These are phyloP conservation scores for Chroicocephalus ridibundus DNA, from an alignment of 2,113 vertebrate genomes.

Conservation along the genomic window DNA sequence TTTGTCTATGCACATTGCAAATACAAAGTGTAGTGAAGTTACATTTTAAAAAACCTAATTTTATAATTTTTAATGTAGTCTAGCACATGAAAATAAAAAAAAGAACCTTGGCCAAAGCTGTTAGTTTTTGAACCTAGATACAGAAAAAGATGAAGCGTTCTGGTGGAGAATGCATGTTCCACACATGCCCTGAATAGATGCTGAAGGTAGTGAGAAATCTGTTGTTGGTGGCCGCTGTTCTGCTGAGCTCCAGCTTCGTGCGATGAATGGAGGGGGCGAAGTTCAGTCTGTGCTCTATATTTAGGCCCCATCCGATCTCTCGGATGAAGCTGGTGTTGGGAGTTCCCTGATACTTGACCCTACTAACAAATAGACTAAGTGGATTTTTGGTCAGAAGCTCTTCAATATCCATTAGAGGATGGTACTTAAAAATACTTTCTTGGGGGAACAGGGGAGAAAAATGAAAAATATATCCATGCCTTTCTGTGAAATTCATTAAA, in stretches of 20 bases:
- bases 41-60: not conserved
- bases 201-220: not conserved
- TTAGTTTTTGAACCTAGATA: not conserved
- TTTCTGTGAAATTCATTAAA: not conserved
- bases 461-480: not conserved
- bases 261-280: rapidly evolving
- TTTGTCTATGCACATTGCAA: not conserved
- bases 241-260: rapidly evolving
- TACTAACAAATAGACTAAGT: not conserved
- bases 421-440: not conserved
- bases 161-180: not conserved
- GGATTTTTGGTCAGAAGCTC: not conserved
- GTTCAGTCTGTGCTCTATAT: not conserved
- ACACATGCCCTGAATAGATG: rapidly evolving
- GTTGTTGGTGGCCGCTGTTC: rapidly evolving
- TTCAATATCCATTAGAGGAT: rapidly evolving
- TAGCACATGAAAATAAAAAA: not conserved
- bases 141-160: not conserved
- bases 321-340: not conserved
- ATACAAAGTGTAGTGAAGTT: not conserved
- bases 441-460: rapidly evolving
- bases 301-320: not conserved
- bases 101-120: not conserved
- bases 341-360: not conserved
- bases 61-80: not conserved